These are phyloP conservation scores for Drosophila pseudotalamancana DNA, from an alignment of 2,888 invertebrate genomes.

Conservation along the genomic window DNA sequence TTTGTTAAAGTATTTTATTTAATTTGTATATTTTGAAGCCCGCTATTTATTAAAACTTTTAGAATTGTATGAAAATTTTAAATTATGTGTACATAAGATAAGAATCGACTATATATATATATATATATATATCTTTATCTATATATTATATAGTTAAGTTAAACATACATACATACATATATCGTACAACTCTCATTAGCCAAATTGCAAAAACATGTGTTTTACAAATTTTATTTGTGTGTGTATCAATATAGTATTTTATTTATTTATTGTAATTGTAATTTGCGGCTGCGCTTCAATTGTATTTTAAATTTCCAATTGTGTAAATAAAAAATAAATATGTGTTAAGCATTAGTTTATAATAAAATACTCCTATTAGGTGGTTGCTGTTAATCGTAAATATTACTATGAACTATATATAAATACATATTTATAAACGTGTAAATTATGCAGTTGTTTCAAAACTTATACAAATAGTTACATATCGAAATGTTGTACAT, in stretches of 20 bases:
- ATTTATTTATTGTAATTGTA: constrained; percentile 68
- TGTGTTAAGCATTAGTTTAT: constrained; percentile 28
- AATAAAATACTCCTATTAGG: constrained; percentile 69
- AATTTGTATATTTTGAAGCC: constrained; percentile 33
- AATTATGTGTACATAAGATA: constrained; percentile 59
- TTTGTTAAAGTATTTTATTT: constrained; percentile 55
- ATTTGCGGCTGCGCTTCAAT: constrained; percentile 45
- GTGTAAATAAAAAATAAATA: constrained; percentile 26
- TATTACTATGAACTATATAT: constrained; percentile 26
- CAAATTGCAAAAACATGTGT: constrained; percentile 51
- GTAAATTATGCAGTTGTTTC: constrained; percentile 63
- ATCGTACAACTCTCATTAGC: constrained; percentile 68
- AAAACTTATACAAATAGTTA: constrained; percentile 43
- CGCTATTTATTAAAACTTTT: constrained; percentile 32
- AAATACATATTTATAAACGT: constrained; percentile 18
- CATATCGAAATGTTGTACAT: constrained; percentile 61
- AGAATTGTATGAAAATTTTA: constrained; percentile 42
- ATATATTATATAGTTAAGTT: constrained; percentile 31
- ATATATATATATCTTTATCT: constrained; percentile 23
- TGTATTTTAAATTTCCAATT: constrained; percentile 26
- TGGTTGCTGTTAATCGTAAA: constrained; percentile 69
- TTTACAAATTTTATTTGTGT: constrained; percentile 15
- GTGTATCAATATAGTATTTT: constrained; percentile 43
- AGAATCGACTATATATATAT: too few species aligned
- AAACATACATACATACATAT: constrained; percentile 23